Evolutionary conservation across 2,888 invertebrate species (phyloP).

Genomic region (Schizotus pectinicornis): DNA sequence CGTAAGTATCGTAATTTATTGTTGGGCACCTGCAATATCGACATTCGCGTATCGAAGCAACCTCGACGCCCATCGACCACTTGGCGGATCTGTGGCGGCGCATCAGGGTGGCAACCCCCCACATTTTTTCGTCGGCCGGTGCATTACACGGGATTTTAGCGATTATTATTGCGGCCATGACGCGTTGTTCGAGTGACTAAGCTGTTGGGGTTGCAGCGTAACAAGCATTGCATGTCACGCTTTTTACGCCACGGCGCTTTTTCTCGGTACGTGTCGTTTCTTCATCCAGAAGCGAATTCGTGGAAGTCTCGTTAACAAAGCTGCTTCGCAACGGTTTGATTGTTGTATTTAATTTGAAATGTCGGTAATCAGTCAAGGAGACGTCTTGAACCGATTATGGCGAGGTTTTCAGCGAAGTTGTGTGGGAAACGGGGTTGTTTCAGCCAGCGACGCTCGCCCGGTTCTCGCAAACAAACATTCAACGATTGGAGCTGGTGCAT

Average conservation of each 20-base stretch:
- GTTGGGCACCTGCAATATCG: background rate
- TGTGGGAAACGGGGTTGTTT: conserved; percentile 3
- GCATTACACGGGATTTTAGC: background rate
- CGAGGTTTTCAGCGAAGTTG: conserved; percentile 5
- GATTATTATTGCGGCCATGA: no score
- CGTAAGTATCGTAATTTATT: conserved; percentile 8
- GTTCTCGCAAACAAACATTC: background rate
- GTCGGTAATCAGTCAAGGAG: conserved; percentile 14
- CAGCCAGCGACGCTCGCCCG: background rate
- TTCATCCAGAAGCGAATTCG: conserved; percentile 3
- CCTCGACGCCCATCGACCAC: no score
- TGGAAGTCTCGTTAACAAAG: conserved; percentile 15
- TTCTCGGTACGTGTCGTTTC: background rate
- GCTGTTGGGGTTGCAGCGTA: conserved; percentile 13
- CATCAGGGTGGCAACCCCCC: no score
- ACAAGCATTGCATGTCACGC: conserved; percentile 3
- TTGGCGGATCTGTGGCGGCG: no score
- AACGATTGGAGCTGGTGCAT: conserved; percentile 6
- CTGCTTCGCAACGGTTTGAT: conserved; percentile 4
- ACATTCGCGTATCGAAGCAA: no score
- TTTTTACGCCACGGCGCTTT: conserved; percentile 24
- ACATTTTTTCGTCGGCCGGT: background rate
- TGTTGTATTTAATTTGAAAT: conserved; percentile 21
- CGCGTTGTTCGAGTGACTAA: no score
- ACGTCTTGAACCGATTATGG: conserved; percentile 20